A percentile compares a stretch with the other conserved stretches of the same genome.
Evolutionary conservation across 2,113 vertebrate species (phyloP).

Genomic region (Pantherophis guttatus): DNA sequence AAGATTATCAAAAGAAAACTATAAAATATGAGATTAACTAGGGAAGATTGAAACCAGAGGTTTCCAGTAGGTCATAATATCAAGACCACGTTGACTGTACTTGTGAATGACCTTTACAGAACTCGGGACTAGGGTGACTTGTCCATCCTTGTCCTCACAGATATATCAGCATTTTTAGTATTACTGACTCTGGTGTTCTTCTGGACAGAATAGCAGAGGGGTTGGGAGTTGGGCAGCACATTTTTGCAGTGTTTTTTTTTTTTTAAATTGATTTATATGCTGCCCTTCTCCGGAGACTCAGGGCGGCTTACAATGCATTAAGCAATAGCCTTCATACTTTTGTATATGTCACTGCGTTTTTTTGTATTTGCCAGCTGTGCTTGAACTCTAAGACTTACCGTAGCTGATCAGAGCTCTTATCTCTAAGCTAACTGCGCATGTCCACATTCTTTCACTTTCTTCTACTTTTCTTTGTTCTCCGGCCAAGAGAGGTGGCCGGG

Average conservation of each 20-base stretch:
- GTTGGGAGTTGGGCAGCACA: background rate
- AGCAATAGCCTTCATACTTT: too few relatives aligned
- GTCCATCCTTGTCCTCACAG: background rate
- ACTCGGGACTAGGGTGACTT: background rate
- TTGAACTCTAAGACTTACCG: too few relatives aligned
- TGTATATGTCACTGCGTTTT: too few relatives aligned
- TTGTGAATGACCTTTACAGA: background rate
- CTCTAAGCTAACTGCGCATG: too few relatives aligned
- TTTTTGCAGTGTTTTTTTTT: background rate
- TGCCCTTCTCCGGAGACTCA: too few relatives aligned
- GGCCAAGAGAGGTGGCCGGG: too few relatives aligned
- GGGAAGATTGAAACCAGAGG: background rate
- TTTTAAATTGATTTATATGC: too few relatives aligned
- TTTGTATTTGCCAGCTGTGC: too few relatives aligned
- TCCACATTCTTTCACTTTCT: too few relatives aligned
- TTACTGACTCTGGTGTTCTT: background rate
- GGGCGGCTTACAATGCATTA: too few relatives aligned
- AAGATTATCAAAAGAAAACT: background rate
- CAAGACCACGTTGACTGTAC: background rate
- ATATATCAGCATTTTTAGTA: background rate
- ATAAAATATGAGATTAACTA: background rate
- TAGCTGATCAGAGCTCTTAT: too few relatives aligned
- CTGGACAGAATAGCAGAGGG: background rate
- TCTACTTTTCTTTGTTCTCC: too few relatives aligned
- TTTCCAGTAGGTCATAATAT: background rate